Evolutionary conservation across 1,140 invertebrate genomes (phyloP).

Genomic region (Ectropis grisescens): DNA sequence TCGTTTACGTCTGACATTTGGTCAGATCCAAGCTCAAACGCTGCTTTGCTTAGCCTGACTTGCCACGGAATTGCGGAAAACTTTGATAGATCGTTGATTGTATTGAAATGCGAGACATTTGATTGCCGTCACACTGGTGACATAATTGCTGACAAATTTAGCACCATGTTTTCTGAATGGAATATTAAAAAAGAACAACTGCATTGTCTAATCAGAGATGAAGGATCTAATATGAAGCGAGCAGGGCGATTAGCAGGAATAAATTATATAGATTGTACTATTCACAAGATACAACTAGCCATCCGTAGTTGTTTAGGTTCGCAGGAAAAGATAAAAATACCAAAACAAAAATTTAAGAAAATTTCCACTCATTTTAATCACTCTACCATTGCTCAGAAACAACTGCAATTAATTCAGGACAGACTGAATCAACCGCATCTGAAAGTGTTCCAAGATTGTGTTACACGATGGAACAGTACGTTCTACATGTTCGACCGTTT

Average conservation of each 20-base stretch:
- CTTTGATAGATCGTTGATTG: slow-evolving; percentile 15
- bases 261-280: slow-evolving; percentile 18
- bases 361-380: slow-evolving; percentile 15
- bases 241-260: slow-evolving; percentile 14
- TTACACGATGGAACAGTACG: slow-evolving; percentile 10
- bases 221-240: slow-evolving; percentile 24
- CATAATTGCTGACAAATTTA: slow-evolving; percentile 18
- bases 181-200: slow-evolving; percentile 23
- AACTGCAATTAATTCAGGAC: slow-evolving; percentile 14
- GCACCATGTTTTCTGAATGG: slow-evolving; percentile 23
- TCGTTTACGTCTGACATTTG: slow-evolving; percentile 21
- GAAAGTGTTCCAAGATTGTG: slow-evolving; percentile 6
- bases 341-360: slow-evolving; percentile 12
- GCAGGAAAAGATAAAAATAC: background rate
- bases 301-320: background rate
- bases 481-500: slow-evolving; percentile 17
- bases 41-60: slow-evolving; percentile 20
- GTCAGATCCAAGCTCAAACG: slow-evolving; percentile 16
- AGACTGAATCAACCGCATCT: slow-evolving; percentile 17
- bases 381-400: slow-evolving; percentile 12
- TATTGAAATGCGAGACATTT: slow-evolving; percentile 20
- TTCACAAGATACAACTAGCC: slow-evolving; percentile 12
- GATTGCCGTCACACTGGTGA: slow-evolving; percentile 17
- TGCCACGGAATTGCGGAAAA: slow-evolving; percentile 14
- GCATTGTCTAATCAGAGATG: slow-evolving; percentile 22